Evolutionary conservation across 1,140 invertebrate species (phyloP).

Genomic region (Drosophila fuyamai): DNA sequence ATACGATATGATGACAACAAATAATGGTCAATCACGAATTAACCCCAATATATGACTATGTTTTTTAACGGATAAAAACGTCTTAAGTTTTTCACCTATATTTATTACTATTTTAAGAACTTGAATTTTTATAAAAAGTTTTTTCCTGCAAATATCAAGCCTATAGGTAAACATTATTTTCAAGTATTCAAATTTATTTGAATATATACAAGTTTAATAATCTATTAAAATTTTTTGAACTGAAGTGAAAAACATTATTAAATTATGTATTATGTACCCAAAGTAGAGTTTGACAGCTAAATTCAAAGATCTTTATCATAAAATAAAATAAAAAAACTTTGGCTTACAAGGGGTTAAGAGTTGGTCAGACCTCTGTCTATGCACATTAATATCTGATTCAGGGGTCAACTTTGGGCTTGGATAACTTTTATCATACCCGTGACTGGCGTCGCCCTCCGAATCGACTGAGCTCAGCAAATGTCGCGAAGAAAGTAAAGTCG

Average conservation of each 20-base stretch:
- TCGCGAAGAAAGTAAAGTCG: constrained; percentile 74
- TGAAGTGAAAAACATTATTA: too few species aligned
- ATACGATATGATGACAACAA: constrained; percentile 36
- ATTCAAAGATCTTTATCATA: too few species aligned
- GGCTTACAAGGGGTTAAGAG: constrained; percentile 16
- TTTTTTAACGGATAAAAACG: not conserved
- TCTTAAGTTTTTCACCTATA: too few species aligned
- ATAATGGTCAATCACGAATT: constrained; percentile 13
- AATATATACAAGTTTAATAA: too few species aligned
- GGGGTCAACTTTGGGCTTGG: constrained; percentile 67
- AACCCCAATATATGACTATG: not conserved
- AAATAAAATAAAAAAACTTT: not conserved
- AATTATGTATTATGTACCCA: too few species aligned
- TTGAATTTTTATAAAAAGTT: too few species aligned
- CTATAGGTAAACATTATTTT: too few species aligned
- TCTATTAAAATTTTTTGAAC: too few species aligned
- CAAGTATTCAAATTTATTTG: too few species aligned
- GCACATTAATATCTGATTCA: constrained; percentile 40
- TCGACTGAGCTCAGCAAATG: constrained; percentile 63
- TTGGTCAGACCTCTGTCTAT: constrained; percentile 41
- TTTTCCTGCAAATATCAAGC: too few species aligned
- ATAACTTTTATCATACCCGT: constrained; percentile 43
- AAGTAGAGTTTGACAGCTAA: too few species aligned
- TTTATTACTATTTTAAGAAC: too few species aligned
- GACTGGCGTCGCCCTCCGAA: constrained; percentile 62